Evolutionary conservation across 1,140 invertebrate species (phyloP), one percentile per base, ranked within the genome.

Genomic region (Epicauta chinensis): DNA sequence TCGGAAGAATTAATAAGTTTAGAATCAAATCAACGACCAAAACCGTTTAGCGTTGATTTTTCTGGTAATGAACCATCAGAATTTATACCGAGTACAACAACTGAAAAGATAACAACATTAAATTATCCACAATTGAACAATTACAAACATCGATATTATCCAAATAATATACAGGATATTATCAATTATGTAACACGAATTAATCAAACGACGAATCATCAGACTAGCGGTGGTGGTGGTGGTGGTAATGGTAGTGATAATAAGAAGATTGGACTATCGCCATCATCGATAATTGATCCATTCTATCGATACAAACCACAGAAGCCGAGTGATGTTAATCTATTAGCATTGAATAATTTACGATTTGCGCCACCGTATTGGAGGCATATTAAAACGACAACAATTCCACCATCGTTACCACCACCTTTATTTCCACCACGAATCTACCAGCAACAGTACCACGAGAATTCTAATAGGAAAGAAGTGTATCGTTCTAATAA

Each of bases 271-370:
- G 39, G 23, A 13, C 46, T 13, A 11, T 14, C 29, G 6, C 23
- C n/a, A 47, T 6, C 35, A 13, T 39, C 42, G n/a, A 43, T 13
- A 38, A 42, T n/a, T 30, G 76, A 77, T 64, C 75, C 75, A 0
- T 72, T 78, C 39, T 73, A 70, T 34, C 64, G 63, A 7, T 78
- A 73, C 53, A 78, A 77, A 56, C 77, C 77, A 0, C 71, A 71
- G 50, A 71, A 77, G 55, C 75, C 75, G 1, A 61, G 74, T 5
- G 76, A 79, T 31, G 71, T 79, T 0, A 79, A 78, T 57, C 66
- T 77, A 9, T 50, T 78, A 16, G 76, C 75, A 1, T 61, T 68
- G 2, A 67, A 69, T 0, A 74, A 71, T 49, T 58, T 76, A 10
- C 68, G 73, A 65, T 76, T 67, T 55, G 56, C 62, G 4, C 65